A percentile compares a stretch with the other conserved stretches of the same genome.
Conservation (phyloP, 1,140 invertebrate species). For the Mactra quadrangularis region DNA sequence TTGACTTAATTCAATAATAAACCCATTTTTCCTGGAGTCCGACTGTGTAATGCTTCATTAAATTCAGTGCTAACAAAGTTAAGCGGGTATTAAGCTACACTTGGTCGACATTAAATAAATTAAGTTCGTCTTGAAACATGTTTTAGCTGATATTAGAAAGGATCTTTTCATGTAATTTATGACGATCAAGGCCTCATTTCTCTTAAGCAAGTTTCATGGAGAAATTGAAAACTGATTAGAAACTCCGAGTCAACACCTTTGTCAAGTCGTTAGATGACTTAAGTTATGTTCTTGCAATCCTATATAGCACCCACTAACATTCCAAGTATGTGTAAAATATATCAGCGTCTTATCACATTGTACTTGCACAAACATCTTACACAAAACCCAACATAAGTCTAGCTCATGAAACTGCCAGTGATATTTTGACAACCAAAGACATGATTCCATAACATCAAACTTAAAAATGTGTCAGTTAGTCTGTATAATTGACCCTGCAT, state of each 20-base stretch:
- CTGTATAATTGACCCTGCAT: too few relatives aligned
- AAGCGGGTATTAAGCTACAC: neutral
- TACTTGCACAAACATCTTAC: too few relatives aligned
- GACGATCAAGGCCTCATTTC: neutral
- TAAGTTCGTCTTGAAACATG: neutral
- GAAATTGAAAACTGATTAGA: neutral
- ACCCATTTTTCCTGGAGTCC: conserved; percentile 9
- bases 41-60: conserved; percentile 13
- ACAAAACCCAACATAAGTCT: too few relatives aligned
- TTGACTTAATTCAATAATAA: conserved; percentile 24
- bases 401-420: too few relatives aligned
- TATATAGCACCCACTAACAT: too few relatives aligned
- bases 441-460: too few relatives aligned
- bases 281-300: too few relatives aligned
- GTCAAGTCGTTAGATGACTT: neutral
- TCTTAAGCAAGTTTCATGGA: neutral
- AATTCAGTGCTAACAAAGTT: neutral
- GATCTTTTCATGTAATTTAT: neutral
- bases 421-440: too few relatives aligned
- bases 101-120: neutral
- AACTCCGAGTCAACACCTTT: neutral
- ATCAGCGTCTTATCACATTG: too few relatives aligned
- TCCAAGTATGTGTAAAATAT: too few relatives aligned
- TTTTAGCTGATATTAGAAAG: neutral
- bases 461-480: too few relatives aligned